Evolutionary conservation across 2,113 vertebrate species (phyloP), one percentile per base, ranked within the genome.

Genomic region (Mirza zaza): DNA sequence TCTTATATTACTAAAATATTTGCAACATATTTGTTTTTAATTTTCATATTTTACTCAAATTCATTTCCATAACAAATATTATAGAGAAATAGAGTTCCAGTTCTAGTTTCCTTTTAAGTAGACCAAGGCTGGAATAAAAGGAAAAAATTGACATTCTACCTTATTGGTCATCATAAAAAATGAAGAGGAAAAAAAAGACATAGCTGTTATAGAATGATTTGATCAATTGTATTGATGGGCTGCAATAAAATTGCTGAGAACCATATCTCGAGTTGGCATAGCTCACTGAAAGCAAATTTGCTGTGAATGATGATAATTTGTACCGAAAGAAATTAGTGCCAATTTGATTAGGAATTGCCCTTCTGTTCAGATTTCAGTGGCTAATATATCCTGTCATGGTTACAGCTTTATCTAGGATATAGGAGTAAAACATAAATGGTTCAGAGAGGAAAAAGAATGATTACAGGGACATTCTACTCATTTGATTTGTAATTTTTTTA

Each of bases 311-410:
- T 98, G 98, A 98, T 98, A 98, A 98, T 98, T 98, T 98, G 81
- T 96, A 93, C 90, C 90, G 97, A 98, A 98, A 98, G 93, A 98
- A 98, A 98, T 98, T 98, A 98, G 98, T 98, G 98, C 92, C 97
- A 98, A 97, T 98, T 98, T 98, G 97, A 98, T 98, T 98, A 98
- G 96, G 95, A 98, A 98, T 98, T 97, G 96, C 93, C 97, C 97
- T 98, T 98, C 98, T 98, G 98, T 98, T 98, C 98, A 94, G 96
- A 97, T 97, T 98, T 97, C 97, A 98, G 81, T 83, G 93, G 87
- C 63, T 98, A 98, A 98, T 98, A 90, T 80, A 98, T 98, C 97
- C 98, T 98, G 97, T 97, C 76, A 15, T 97, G 39, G 94, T 96
- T 98, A 97, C 70, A 98, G 57, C 93, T 98, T 98, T 96, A 98